Evolutionary conservation across 2,888 invertebrate genomes (phyloP), one percentile per base, ranked within the genome.

Genomic region (Nasonia oneida): DNA sequence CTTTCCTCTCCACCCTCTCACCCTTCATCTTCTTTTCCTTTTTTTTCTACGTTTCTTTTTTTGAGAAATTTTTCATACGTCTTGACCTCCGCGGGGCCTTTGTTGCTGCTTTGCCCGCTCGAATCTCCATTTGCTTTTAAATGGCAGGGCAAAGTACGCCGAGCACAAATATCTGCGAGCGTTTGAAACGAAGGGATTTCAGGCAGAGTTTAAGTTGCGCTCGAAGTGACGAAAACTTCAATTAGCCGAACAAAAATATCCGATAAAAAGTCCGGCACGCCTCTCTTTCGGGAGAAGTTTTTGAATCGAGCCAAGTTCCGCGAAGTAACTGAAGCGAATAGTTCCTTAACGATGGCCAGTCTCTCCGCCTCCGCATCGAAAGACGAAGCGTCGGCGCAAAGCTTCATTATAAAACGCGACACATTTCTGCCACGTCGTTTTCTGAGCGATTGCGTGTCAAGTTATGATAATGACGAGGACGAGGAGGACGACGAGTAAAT

Each of bases 11-110:
- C 64, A 87, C 81, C 85, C 87, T 88, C 73, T 84, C 87, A 89
- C 88, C 81, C 85, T 88, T 84, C 86, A 53, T 73, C 74, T 86
- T 77, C 86, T 47, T 71, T 23, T 47, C 87, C 77, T 87, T 87
- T 81, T 83, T 87, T 85, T 47, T 71, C 71, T 47, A 12, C 39
- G 23, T 47, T 70, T 84, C 4, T 37, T 37, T 37, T 75, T 79
- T 81, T 81, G 2, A 64, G 61, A 81, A 64, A 79, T 78, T 86
- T 76, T 64, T 73, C 83, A 83, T 83, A 83, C 71, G 76, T 86
- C 83, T 83, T 81, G 70, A 82, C 81, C 85, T 82, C 33, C 70
- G 57, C 10, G 57, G 73, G 78, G 75, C 50, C 70, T 70, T 47
- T 61, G 64, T 64, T 67, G 47, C 71, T 80, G 39, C 74, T 42